Evolutionary conservation across 92 coral and sea anemone species (phyloP).

Genomic region (Paramuricea clavata): DNA sequence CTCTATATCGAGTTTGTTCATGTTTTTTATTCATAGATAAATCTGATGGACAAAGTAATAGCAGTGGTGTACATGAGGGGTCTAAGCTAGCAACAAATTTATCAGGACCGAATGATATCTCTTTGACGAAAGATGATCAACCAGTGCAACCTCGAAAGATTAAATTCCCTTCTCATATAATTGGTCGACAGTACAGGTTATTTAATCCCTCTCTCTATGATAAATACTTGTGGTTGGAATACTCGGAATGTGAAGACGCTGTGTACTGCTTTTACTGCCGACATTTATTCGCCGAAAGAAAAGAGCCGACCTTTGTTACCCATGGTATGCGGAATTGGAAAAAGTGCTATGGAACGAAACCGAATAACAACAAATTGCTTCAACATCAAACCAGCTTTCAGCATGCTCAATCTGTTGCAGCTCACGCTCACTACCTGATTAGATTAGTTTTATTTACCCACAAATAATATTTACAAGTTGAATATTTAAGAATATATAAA

Average conservation of each 20-base stretch:
- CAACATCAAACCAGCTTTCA: constrained; percentile 29
- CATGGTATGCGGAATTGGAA: constrained; percentile 38
- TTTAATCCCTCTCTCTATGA: constrained; percentile 22
- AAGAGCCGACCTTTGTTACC: constrained; percentile 32
- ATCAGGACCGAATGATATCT: too few species aligned
- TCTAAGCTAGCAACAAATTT: too few species aligned
- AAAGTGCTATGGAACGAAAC: constrained; percentile 11
- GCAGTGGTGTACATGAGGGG: too few species aligned
- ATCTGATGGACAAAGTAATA: too few species aligned
- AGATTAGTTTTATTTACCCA: too few species aligned
- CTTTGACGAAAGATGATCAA: background rate
- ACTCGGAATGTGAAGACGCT: constrained; percentile 8
- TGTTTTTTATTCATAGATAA: too few species aligned
- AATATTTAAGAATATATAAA: too few species aligned
- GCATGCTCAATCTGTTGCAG: constrained; percentile 29
- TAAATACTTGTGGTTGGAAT: background rate
- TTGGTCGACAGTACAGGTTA: constrained; percentile 37
- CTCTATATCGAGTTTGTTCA: too few species aligned
- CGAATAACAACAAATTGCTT: constrained; percentile 20
- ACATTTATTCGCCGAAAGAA: background rate
- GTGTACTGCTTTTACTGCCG: constrained; percentile 33
- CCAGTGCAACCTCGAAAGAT: constrained; percentile 34
- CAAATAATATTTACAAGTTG: too few species aligned
- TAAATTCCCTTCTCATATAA: constrained; percentile 13
- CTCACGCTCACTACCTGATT: constrained; percentile 28